Conservation (phyloP, 2,888 invertebrate genomes). For the Sepioteuthis lessoniana region DNA sequence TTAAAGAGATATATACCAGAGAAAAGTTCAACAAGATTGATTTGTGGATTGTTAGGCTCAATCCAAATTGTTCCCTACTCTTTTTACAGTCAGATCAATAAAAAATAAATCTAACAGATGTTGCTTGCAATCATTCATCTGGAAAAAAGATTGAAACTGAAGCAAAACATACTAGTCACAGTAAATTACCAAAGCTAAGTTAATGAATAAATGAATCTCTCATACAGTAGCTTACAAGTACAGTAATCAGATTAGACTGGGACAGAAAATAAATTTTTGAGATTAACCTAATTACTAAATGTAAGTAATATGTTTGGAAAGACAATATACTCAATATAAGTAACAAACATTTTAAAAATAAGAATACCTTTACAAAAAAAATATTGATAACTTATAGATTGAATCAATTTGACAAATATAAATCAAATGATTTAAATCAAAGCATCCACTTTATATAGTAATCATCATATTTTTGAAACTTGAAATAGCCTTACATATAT, state of each 20-base stretch:
- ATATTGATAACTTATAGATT: too few species aligned
- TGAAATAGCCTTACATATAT: too few species aligned
- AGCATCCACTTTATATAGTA: too few species aligned
- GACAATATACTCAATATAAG: not conserved
- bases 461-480: too few species aligned
- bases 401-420: too few species aligned
- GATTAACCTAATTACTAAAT: not conserved
- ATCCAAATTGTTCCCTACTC: not conserved
- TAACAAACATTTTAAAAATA: not conserved
- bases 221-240: not conserved
- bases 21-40: not conserved
- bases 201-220: not conserved
- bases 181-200: not conserved
- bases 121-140: not conserved
- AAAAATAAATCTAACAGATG: not conserved
- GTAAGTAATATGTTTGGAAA: not conserved
- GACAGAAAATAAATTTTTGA: slow-evolving; percentile 13
- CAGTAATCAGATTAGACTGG: not conserved
- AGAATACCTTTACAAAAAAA: not conserved
- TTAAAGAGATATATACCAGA: not conserved
- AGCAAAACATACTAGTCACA: not conserved
- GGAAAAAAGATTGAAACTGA: not conserved
- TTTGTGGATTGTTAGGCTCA: not conserved
- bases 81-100: not conserved
- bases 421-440: too few species aligned